Evolutionary conservation across 2,888 invertebrate genomes (phyloP).

Genomic region (Macrosoma leucophasiata): DNA sequence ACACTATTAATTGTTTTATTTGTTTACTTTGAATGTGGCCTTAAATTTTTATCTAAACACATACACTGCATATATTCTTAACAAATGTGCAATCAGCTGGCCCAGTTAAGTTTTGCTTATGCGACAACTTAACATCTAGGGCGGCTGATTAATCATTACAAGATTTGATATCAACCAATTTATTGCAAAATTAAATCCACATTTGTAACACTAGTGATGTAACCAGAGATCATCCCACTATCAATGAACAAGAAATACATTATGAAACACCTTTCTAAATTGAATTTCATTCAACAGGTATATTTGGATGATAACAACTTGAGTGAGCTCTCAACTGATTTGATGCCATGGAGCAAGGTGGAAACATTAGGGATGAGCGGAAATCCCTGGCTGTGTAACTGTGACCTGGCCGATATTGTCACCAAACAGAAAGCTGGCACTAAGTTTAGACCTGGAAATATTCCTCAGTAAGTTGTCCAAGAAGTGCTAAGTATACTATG

Average conservation of each 20-base stretch:
- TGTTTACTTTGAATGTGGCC: too few species aligned
- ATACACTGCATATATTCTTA: too few species aligned
- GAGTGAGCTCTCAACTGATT: slow-evolving; percentile 65
- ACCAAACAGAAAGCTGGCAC: slow-evolving; percentile 52
- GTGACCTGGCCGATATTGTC: slow-evolving; percentile 65
- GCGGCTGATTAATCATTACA: slow-evolving; percentile 61
- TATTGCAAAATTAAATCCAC: slow-evolving; percentile 47
- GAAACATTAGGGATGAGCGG: slow-evolving; percentile 73
- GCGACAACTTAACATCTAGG: slow-evolving; percentile 55
- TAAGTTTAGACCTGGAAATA: slow-evolving; percentile 53
- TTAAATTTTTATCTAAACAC: too few species aligned
- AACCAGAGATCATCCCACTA: too few species aligned
- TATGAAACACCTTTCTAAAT: too few species aligned
- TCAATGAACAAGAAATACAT: too few species aligned
- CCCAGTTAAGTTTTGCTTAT: slow-evolving; percentile 59
- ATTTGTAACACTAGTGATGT: too few species aligned
- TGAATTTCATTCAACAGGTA: slow-evolving; percentile 51
- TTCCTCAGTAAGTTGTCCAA: slow-evolving; percentile 66
- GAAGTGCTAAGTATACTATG: too few species aligned
- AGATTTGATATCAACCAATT: slow-evolving; percentile 50
- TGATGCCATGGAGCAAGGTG: slow-evolving; percentile 74
- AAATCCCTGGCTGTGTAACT: slow-evolving; percentile 81
- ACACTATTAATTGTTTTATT: too few species aligned
- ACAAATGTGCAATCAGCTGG: slow-evolving; percentile 44
- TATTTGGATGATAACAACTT: slow-evolving; percentile 79